These are phyloP conservation scores for Drosophila gunungcola DNA, from an alignment of 1,140 invertebrate species.

Conservation along the genomic window DNA sequence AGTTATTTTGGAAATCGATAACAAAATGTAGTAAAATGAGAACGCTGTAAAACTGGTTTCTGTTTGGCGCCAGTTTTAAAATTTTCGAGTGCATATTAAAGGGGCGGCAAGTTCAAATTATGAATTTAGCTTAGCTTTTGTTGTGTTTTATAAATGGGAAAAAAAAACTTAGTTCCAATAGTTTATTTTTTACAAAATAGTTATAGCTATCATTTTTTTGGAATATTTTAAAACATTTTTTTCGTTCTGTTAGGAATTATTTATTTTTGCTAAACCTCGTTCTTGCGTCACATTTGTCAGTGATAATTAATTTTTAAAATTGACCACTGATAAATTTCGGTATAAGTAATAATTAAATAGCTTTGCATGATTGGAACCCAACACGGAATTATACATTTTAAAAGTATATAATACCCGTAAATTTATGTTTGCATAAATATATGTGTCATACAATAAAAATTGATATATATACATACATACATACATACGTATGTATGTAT, in stretches of 20 bases:
- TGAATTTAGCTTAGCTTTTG: not conserved
- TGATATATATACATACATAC: not conserved
- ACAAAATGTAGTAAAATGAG: not conserved
- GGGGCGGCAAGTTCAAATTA: not conserved
- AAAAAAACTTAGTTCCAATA: not conserved
- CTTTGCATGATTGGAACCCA: no score
- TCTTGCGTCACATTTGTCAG: no score
- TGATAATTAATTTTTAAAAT: no score
- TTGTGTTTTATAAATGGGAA: not conserved
- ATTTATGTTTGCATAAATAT: slow-evolving; percentile 1
- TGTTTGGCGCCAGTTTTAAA: not conserved
- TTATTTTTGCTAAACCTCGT: no score
- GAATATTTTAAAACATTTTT: no score
- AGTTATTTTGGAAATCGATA: not conserved
- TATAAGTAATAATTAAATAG: no score
- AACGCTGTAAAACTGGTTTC: not conserved
- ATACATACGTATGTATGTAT: slow-evolving; percentile 4
- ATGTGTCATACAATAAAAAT: not conserved
- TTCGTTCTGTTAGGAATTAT: no score
- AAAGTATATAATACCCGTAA: slow-evolving; percentile 30
- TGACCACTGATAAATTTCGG: no score
- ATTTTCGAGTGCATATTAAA: no score
- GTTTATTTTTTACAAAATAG: not conserved
- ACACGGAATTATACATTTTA: slow-evolving; percentile 16
- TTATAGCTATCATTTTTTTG: no score